These are phyloP conservation scores for Penaeus japonicus DNA, from an alignment of 1,140 invertebrate species.

Conservation along the genomic window DNA sequence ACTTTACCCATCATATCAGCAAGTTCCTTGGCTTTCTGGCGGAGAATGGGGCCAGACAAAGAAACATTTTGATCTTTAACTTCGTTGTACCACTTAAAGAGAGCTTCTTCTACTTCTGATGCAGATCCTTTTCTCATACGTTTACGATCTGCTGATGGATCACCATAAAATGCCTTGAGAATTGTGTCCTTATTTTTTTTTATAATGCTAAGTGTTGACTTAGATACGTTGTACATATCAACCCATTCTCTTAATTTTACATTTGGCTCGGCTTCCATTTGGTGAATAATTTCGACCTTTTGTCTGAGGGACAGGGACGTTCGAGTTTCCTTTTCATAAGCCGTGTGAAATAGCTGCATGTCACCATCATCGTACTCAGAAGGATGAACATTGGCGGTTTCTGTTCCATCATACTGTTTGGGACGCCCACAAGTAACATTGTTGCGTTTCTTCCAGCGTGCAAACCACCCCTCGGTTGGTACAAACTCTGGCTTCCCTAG, in stretches of 20 bases:
- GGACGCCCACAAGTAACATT: constrained; percentile 32
- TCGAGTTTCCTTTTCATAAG: constrained; percentile 31
- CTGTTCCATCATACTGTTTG: constrained; percentile 34
- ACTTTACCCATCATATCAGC: constrained; percentile 28
- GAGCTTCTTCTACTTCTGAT: constrained; percentile 27
- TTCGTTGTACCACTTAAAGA: constrained; percentile 30
- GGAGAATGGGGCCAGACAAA: not conserved
- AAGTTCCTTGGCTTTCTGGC: constrained; percentile 23
- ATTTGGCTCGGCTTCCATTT: constrained; percentile 31
- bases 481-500: constrained; percentile 29
- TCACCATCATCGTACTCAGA: constrained; percentile 32
- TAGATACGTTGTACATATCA: constrained; percentile 29
- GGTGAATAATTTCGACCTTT: constrained; percentile 28
- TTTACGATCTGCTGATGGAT: constrained; percentile 28
- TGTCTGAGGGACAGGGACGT: constrained; percentile 25
- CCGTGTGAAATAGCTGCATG: constrained; percentile 20
- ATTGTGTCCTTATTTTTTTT: constrained; percentile 32
- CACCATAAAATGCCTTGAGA: constrained; percentile 29
- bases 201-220: constrained; percentile 23
- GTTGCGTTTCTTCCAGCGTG: constrained; percentile 29
- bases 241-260: constrained; percentile 31
- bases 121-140: constrained; percentile 34
- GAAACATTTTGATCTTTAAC: constrained; percentile 15
- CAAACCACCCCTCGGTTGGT: constrained; percentile 27
- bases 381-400: constrained; percentile 21